These are phyloP conservation scores for Hemitrygon akajei DNA, from an alignment of 2,797 vertebrate genomes.

Conservation along the genomic window DNA sequence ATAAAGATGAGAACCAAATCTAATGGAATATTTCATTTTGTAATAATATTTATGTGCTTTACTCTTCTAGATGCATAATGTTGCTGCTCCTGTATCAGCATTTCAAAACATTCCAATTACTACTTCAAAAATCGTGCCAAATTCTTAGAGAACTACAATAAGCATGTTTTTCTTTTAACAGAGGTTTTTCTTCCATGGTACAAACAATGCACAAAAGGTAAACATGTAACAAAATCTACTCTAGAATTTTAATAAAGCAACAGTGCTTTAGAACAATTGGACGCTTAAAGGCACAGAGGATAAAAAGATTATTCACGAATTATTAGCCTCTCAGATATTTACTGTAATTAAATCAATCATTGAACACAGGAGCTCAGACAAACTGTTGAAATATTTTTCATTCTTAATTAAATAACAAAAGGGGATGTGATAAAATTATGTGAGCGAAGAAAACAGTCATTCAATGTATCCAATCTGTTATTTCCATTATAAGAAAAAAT, in stretches of 20 bases:
- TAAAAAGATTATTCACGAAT: constrained; percentile 29
- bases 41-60: background rate
- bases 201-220: constrained; percentile 4
- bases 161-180: background rate
- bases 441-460: background rate
- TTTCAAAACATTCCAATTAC: background rate
- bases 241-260: constrained; percentile 1
- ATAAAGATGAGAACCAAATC: background rate
- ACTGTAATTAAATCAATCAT: constrained; percentile 14
- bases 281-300: background rate
- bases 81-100: background rate
- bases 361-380: background rate
- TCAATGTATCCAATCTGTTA: background rate
- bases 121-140: background rate
- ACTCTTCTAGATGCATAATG: background rate
- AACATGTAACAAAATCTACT: constrained; percentile 27
- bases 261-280: background rate
- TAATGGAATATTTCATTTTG: background rate
- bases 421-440: background rate
- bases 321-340: constrained; percentile 1
- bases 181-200: background rate
- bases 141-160: background rate
- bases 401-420: constrained; percentile 21
- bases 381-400: constrained; percentile 10
- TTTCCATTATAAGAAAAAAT: background rate